These are phyloP conservation scores for Probaryconus sp. DNA, from an alignment of 1,140 invertebrate species.

Conservation along the genomic window DNA sequence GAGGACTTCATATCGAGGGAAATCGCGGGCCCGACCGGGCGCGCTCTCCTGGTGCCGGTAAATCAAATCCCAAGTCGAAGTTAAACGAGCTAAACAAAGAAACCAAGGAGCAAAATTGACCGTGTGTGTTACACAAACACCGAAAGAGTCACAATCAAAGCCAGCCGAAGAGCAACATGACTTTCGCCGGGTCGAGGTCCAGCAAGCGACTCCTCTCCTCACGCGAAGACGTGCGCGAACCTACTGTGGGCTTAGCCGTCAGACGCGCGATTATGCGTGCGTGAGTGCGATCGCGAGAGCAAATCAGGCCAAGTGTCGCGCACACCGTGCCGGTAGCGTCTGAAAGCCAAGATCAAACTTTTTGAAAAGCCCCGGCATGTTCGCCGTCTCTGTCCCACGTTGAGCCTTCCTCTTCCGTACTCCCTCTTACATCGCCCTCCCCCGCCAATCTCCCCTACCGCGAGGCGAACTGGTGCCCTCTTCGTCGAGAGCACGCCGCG, in stretches of 20 bases:
- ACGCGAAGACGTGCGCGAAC: slow-evolving; percentile 44
- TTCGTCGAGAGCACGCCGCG: slow-evolving; percentile 10
- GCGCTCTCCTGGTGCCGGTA: no score
- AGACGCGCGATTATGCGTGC: slow-evolving; percentile 28
- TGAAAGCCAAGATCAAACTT: slow-evolving; percentile 77
- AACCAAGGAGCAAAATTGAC: no score
- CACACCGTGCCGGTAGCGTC: slow-evolving; percentile 75
- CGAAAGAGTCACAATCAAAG: not conserved
- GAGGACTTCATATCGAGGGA: no score
- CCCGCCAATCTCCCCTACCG: slow-evolving; percentile 31
- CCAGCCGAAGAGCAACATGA: slow-evolving; percentile 18
- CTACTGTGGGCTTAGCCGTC: slow-evolving; percentile 32
- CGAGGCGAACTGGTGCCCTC: slow-evolving; percentile 13
- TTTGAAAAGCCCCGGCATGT: slow-evolving; percentile 74
- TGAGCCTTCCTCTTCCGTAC: slow-evolving; percentile 36
- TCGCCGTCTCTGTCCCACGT: slow-evolving; percentile 65
- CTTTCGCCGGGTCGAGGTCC: not conserved
- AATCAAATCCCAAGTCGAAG: no score
- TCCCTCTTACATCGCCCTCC: slow-evolving; percentile 21
- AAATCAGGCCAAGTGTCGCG: slow-evolving; percentile 55
- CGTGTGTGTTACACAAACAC: no score
- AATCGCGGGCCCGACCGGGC: no score
- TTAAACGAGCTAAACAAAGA: no score
- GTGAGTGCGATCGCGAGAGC: slow-evolving; percentile 44
- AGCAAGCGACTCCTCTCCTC: slow-evolving; percentile 1